Evolutionary conservation across 2,113 vertebrate genomes (phyloP), one percentile per base, ranked within the genome.

Genomic region (Trogon surrucura): DNA sequence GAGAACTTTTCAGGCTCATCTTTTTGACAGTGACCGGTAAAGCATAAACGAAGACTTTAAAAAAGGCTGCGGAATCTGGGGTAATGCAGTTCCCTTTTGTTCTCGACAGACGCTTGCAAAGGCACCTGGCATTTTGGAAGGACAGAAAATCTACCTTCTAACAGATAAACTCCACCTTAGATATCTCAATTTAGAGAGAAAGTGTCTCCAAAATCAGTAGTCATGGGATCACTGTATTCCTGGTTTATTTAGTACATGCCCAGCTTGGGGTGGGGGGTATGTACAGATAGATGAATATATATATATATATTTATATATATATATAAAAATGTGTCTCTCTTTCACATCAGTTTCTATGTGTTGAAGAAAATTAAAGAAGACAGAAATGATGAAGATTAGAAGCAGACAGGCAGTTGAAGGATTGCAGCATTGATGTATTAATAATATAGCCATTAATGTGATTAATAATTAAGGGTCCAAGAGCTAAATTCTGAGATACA

Each of bases 1-100:
- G 38, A 89, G 88, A 95, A 83, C 74, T 89, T 75, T 26, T 3
- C 79, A 85, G 86, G 65, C 74, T 94, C 60, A 79, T 91, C 66
- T 36, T 67, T 47, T 82, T 80, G 71, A 78, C 88, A 54, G 84
- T 96, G 93, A 74, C 91, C 58, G 3, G 38, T 4, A 61, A 88
- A 91, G 82, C 81, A 90, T 2, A 91, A 91, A 93, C 22, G 58
- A 9, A 62, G 58, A 22, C 16, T 91, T 54, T 16, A 1, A 17
- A 48, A 25, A 16, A 61, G 54, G 8, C 45, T 79, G 38, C 18
- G 50, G 34, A 78, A 75, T 66, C 70, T 16, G 50, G 38, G 73
- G 19, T 19, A 6, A 1, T 8, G n/a, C 61, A 57, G 20, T 41
- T 86, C 77, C 72, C 27, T 53, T 48, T 38, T 44, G 22, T 73